Conservation (phyloP, 2,113 vertebrate species). For the Sclerurus mexicanus region DNA sequence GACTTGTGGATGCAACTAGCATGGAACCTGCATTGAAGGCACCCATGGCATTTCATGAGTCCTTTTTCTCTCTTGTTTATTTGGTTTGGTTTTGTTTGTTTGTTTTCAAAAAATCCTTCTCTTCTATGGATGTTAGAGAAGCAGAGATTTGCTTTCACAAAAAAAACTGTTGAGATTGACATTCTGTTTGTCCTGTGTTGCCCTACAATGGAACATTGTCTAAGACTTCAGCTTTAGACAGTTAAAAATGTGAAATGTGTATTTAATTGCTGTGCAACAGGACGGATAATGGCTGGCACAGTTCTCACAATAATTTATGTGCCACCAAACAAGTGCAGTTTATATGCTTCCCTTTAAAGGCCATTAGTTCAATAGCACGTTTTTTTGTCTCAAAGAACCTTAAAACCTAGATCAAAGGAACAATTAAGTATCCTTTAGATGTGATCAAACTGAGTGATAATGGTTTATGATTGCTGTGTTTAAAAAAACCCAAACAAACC, state of each 20-base stretch:
- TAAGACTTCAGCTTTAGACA: constrained; percentile 28
- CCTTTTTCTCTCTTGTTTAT: background rate
- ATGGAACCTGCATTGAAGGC: background rate
- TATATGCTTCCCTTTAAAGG: constrained; percentile 18
- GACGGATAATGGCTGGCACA: constrained; percentile 31
- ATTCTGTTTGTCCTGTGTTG: constrained; percentile 33
- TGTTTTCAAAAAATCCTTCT: background rate
- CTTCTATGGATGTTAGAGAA: background rate
- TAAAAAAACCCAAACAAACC: background rate
- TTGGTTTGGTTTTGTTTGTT: background rate
- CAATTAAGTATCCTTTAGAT: background rate
- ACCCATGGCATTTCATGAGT: background rate
- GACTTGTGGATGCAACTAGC: background rate
- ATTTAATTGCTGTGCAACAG: constrained; percentile 48
- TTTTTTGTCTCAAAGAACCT: background rate
- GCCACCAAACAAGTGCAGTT: constrained; percentile 37
- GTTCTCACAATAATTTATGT: constrained; percentile 49
- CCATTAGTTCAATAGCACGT: background rate
- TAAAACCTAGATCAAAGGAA: background rate
- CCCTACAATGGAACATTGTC: constrained; percentile 41
- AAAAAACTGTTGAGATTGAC: background rate
- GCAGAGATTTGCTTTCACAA: background rate
- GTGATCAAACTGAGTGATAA: background rate
- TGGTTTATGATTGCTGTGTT: background rate
- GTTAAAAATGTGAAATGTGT: constrained; percentile 61